phyloP scores from a whole-genome alignment of 2,888 invertebrate genomes.

The Lysandra coridon region DNA sequence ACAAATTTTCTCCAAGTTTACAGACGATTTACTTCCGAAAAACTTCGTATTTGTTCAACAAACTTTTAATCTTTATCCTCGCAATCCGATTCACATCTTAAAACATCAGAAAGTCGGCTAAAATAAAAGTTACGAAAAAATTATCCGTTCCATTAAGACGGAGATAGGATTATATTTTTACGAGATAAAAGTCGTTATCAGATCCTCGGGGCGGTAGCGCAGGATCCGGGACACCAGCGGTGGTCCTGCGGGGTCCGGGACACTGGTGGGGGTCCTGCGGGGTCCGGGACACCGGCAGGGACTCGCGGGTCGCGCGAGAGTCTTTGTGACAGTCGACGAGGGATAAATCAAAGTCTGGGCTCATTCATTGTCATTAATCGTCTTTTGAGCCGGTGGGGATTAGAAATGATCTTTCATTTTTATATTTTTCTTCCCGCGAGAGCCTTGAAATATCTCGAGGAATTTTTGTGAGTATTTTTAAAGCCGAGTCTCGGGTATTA shows the following conservation, averaged over 20 bases:
- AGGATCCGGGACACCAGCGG: neutral
- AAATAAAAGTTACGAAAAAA: conserved; percentile 4
- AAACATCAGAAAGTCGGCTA: neutral
- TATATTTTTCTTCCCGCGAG: conserved; percentile 14
- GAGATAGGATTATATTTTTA: neutral
- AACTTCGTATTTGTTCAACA: neutral
- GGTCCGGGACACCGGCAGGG: neutral
- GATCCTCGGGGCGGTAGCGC: neutral
- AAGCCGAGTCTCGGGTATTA: neutral
- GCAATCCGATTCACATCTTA: neutral
- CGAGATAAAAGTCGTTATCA: neutral
- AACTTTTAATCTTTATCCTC: neutral
- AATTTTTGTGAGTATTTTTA: neutral
- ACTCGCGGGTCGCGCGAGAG: neutral
- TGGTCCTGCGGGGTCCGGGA: neutral
- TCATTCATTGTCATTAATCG: conserved; percentile 22
- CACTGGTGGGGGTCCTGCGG: neutral
- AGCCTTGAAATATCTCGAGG: neutral
- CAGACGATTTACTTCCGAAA: neutral
- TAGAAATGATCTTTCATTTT: conserved; percentile 3
- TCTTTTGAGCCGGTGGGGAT: neutral
- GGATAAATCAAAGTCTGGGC: conserved; percentile 16
- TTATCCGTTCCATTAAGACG: conserved; percentile 3
- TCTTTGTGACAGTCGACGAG: neutral
- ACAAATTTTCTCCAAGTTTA: neutral